Base-by-base conservation (phyloP, 2,888 invertebrate species). In the Cetonia aurata region DNA sequence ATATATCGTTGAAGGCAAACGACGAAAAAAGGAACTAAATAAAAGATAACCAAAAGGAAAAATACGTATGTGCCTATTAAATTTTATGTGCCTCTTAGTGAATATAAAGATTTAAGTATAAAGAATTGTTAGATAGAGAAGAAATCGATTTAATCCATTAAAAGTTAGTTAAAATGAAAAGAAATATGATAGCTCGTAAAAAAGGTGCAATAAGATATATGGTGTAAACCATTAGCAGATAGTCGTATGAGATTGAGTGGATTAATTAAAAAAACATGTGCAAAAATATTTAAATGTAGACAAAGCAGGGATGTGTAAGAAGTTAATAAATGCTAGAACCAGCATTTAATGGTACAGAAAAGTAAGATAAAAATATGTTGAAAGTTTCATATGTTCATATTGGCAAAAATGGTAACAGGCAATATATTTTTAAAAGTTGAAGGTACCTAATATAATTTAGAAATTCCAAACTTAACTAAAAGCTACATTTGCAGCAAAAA, bases 31-130 rank as follows among this genome's bases (percentile, higher is more conserved):
- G 77, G 77, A 73, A 72, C 75, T 72, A 72, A 74, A 76, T 69
- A 73, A 76, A 77, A 73, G 74, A 70, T 71, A 76, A 77, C 76
- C 74, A 76, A 77, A 78, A 76, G 74, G 73, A 75, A 42, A 56
- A 41, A 33, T 31, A 57, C 25, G 25, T 50, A 52, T 37, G 62
- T 65, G 62, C 62, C 37, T 65, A 65, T 65, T 65, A 65, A 65
- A 65, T 65, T 65, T 65, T 50, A 65, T 65, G 62, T 65, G 62
- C 62, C 62, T 12, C 41, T 50, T 52, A 37, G 37, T 37, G 10
- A 19, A 42, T 17, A 17, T 57, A 42, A 17, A 42, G n/a, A 42
- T 50, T 15, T n/a, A 50, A 25, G 15, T 31, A 25, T 13, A 67
- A 33, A 55, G 19, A 53, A 13, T 25, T 19, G 9, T 25, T 25